A percentile compares a stretch with the other conserved stretches of the same genome.
Conservation (phyloP, 2,888 invertebrate genomes). For the Cylloceria caligata region DNA sequence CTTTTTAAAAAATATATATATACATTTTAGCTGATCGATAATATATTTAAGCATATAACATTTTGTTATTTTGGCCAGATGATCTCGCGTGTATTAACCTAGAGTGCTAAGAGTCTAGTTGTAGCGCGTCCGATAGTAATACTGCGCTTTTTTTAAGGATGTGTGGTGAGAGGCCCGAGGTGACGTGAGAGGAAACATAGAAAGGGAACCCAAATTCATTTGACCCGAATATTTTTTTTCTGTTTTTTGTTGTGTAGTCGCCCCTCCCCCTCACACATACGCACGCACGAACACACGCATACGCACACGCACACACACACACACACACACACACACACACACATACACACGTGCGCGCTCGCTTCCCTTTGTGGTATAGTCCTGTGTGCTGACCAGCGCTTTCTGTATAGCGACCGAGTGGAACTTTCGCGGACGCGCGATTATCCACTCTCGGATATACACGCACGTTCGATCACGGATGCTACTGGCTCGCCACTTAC, state of each 20-base stretch:
- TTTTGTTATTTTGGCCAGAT: background rate
- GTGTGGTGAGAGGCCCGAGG: slow-evolving; percentile 46
- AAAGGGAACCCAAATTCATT: slow-evolving; percentile 73
- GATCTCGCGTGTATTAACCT: background rate
- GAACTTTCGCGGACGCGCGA: slow-evolving; percentile 62
- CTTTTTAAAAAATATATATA: no score
- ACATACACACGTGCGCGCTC: slow-evolving; percentile 35
- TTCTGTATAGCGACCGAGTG: slow-evolving; percentile 40
- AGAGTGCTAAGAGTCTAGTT: background rate
- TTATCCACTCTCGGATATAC: slow-evolving; percentile 48
- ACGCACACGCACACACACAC: no score
- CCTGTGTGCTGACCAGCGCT: slow-evolving; percentile 29
- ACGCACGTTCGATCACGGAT: slow-evolving; percentile 24
- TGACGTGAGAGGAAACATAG: slow-evolving; percentile 67
- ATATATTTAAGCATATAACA: background rate
- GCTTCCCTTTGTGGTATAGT: slow-evolving; percentile 21
- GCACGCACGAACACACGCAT: no score
- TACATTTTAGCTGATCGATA: no score
- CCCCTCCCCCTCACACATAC: no score
- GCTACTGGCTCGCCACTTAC: slow-evolving; percentile 7
- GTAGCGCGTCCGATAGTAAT: background rate
- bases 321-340: no score
- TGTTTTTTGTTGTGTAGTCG: slow-evolving; percentile 37
- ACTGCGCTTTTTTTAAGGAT: slow-evolving; percentile 21
- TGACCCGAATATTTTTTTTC: slow-evolving; percentile 76